Evolutionary conservation across 2,888 invertebrate genomes (phyloP).

Genomic region (Hypomecis punctinalis): DNA sequence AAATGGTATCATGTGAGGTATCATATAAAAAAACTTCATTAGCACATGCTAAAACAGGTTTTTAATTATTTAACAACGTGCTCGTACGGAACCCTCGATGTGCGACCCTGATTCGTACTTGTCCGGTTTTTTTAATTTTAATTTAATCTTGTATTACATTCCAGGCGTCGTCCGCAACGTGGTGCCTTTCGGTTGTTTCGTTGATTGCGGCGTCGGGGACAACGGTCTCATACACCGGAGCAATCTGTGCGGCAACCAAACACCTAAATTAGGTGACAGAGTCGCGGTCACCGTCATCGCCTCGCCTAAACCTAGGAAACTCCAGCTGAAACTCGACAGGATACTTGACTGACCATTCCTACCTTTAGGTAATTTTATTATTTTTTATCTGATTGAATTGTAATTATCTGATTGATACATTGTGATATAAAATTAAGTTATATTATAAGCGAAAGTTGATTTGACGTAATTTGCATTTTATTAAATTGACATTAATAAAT

Average conservation of each 20-base stretch:
- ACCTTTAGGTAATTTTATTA: constrained; percentile 31
- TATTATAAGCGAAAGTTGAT: constrained; percentile 20
- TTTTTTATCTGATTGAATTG: neutral
- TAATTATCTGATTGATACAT: too few species aligned
- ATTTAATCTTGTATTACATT: too few species aligned
- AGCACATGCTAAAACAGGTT: too few species aligned
- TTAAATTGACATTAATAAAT: too few species aligned
- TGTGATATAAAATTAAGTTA: constrained; percentile 7
- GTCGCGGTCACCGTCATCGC: constrained; percentile 87
- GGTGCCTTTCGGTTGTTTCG: constrained; percentile 96
- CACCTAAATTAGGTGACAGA: constrained; percentile 87
- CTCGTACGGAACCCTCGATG: too few species aligned
- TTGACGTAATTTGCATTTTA: neutral
- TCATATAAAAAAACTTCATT: too few species aligned
- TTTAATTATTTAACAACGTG: too few species aligned
- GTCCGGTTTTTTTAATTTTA: too few species aligned
- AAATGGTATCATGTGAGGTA: too few species aligned
- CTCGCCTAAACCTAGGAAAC: constrained; percentile 84
- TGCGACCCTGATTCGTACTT: too few species aligned
- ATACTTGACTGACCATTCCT: constrained; percentile 64
- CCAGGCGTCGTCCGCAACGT: constrained; percentile 93
- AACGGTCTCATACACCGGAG: constrained; percentile 89
- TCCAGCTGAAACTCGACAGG: constrained; percentile 82
- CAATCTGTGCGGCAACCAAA: constrained; percentile 80
- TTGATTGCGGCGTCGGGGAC: constrained; percentile 92